Conservation (phyloP, 30 jellyfish, hydroid and myxozoan genomes). For the Nemopilema nomurai region DNA sequence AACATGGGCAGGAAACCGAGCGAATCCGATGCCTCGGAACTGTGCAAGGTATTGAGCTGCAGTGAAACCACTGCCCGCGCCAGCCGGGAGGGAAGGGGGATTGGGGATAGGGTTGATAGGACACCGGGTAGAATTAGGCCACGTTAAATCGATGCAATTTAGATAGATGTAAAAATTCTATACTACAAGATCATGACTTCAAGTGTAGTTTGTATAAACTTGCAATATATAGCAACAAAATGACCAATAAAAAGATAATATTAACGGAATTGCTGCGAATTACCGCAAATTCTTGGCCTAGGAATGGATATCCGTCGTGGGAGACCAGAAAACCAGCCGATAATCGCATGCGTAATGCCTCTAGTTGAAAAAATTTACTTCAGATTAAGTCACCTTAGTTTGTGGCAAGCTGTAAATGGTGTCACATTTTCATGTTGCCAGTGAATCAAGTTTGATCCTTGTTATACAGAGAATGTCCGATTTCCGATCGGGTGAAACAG, state of each 20-base stretch:
- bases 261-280: conserved; percentile 43
- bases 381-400: conserved; percentile 28
- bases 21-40: not conserved
- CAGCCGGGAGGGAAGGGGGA: too few relatives aligned
- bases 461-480: conserved; percentile 18
- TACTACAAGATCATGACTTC: too few relatives aligned
- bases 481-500: not conserved
- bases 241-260: not conserved
- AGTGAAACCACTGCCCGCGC: not conserved
- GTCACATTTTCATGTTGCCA: conserved; percentile 15
- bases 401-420: conserved; percentile 28
- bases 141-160: too few relatives aligned
- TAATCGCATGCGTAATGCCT: conserved; percentile 14
- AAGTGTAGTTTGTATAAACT: too few relatives aligned
- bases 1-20: not conserved
- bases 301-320: conserved; percentile 67
- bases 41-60: too few relatives aligned
- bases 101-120: too few relatives aligned
- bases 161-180: too few relatives aligned
- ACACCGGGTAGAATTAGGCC: too few relatives aligned
- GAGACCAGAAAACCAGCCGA: conserved; percentile 36
- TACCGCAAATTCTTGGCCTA: conserved; percentile 41
- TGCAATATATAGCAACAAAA: not conserved
- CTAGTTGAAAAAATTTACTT: conserved; percentile 11
- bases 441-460: conserved; percentile 27